These are phyloP conservation scores for Botia kubotai DNA, from an alignment of 2,797 vertebrate species.

Conservation along the genomic window DNA sequence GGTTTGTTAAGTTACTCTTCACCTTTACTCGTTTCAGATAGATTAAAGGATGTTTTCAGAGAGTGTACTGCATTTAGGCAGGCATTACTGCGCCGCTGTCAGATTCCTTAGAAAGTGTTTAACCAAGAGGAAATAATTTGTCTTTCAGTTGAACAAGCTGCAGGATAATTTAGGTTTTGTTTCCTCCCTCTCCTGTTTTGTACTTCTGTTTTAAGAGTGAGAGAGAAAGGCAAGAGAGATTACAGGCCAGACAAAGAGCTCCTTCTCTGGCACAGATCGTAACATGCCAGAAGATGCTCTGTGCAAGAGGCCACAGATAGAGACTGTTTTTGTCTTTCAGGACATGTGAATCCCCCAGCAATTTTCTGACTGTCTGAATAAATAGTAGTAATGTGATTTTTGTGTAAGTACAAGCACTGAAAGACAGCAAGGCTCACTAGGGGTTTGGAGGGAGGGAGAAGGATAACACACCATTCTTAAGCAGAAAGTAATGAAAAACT, in stretches of 20 bases:
- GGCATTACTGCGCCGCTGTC: constrained; percentile 42
- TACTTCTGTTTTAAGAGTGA: constrained; percentile 37
- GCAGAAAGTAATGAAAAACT: constrained; percentile 13
- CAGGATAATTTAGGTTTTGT: constrained; percentile 59
- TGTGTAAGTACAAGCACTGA: constrained; percentile 28
- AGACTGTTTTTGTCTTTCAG: constrained; percentile 19
- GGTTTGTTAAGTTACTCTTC: constrained; percentile 9
- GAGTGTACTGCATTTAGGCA: constrained; percentile 36
- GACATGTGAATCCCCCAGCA: constrained; percentile 34
- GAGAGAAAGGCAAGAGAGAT: constrained; percentile 29
- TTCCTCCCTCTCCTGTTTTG: constrained; percentile 46
- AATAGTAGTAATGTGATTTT: constrained; percentile 30
- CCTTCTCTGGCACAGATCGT: constrained; percentile 26
- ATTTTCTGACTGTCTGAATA: constrained; percentile 49
- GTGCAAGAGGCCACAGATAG: constrained; percentile 14
- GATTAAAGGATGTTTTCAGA: constrained; percentile 34
- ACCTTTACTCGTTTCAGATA: constrained; percentile 6
- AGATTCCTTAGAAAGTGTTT: constrained; percentile 56
- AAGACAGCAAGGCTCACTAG: constrained; percentile 26
- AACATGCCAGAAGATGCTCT: constrained; percentile 43
- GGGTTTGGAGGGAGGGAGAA: neutral
- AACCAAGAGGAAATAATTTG: constrained; percentile 61
- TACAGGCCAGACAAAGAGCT: constrained; percentile 53
- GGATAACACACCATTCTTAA: neutral
- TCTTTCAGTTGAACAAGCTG: constrained; percentile 61